phyloP scores from a whole-genome alignment of 2,113 vertebrate species.

The Hemiprocne comata region DNA sequence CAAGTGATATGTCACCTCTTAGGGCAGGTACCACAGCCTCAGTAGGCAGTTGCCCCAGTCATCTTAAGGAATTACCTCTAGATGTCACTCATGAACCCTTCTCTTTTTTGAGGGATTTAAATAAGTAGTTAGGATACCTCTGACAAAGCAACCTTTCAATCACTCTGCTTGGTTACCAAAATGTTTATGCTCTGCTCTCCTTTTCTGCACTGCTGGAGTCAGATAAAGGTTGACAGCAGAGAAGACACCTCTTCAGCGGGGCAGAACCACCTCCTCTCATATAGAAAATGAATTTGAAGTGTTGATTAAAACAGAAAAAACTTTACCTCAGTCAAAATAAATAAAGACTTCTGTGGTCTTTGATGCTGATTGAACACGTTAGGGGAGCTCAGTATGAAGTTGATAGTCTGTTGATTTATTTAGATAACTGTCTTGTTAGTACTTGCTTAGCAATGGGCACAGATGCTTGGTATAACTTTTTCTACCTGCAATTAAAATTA shows the following conservation, averaged over 20 bases:
- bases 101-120: slow-evolving; percentile 13
- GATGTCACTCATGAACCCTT: slow-evolving; percentile 66
- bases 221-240: not conserved
- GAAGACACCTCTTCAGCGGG: not conserved
- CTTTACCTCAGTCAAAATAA: not conserved
- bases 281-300: not conserved
- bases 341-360: not conserved
- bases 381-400: not conserved
- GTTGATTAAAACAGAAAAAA: not conserved
- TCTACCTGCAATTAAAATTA: not conserved
- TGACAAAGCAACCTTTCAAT: not conserved
- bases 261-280: not conserved
- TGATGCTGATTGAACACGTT: not conserved
- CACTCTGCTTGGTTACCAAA: not conserved
- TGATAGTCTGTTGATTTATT: slow-evolving; percentile 12
- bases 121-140: not conserved
- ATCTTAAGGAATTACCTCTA: slow-evolving; percentile 57
- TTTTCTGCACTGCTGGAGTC: not conserved
- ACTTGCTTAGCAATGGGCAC: not conserved
- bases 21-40: not conserved
- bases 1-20: not conserved
- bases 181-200: not conserved
- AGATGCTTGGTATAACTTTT: not conserved
- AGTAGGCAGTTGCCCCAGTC: not conserved
- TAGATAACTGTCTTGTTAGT: slow-evolving; percentile 13